phyloP scores from a whole-genome alignment of 2,113 vertebrate species.

The Zootoca vivipara region DNA sequence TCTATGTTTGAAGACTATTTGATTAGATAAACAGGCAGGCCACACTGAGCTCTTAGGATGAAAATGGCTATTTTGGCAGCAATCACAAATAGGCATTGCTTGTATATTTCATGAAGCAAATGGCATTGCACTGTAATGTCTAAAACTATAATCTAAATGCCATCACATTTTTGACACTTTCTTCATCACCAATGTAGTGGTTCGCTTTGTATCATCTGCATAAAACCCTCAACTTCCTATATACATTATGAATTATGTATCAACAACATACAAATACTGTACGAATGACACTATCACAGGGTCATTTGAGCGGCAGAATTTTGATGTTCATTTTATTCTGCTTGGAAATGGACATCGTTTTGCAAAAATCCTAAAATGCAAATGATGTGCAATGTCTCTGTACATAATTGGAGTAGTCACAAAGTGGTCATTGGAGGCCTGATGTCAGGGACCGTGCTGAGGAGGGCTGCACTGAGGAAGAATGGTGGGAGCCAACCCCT shows the following conservation, averaged over 20 bases:
- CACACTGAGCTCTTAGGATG: conserved; percentile 41
- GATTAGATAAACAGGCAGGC: background rate
- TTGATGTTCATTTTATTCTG: background rate
- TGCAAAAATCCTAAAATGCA: background rate
- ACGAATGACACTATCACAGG: background rate
- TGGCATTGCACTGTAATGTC: background rate
- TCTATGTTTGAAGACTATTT: conserved; percentile 30
- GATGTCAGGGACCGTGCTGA: no score
- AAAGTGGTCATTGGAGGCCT: background rate
- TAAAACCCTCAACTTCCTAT: background rate
- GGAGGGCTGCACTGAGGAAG: no score
- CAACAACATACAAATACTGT: background rate
- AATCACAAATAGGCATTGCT: background rate
- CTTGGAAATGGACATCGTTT: background rate
- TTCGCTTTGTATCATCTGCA: background rate
- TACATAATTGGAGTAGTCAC: background rate
- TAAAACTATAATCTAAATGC: conserved; percentile 20
- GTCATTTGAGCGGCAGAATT: background rate
- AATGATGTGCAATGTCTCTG: background rate
- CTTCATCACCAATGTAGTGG: background rate
- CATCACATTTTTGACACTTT: conserved; percentile 15
- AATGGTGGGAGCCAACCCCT: no score
- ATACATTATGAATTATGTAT: background rate
- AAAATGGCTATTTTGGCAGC: conserved; percentile 28
- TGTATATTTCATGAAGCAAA: background rate